Base-by-base conservation (phyloP, 2,888 invertebrate genomes). In the Hypselothyrea guttata region DNA sequence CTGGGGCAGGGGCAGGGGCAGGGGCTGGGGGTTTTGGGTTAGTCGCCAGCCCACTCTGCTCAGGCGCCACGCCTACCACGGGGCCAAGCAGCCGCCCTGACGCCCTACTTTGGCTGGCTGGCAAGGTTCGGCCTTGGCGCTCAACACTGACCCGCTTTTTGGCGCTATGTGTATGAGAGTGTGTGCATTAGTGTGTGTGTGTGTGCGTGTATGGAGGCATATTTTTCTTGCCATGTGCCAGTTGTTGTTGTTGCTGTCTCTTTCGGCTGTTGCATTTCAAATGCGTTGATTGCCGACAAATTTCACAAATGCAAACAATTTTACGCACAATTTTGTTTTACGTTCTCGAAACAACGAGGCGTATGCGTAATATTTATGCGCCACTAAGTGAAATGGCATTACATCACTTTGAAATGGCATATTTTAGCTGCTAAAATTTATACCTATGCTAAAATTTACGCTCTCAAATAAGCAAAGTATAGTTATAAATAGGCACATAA, bases 131-230 rank as follows among this genome's bases (percentile, higher is more conserved):
- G 74, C 81, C 81, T 82, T 82, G 81, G 79, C 75, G 85, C 65
- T 85, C 83, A 83, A 75, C 81, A 81, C 73, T 79, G 86, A 82
- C 86, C 81, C 62, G 84, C 86, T 79, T 83, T 72, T 68, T 42
- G 47, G 40, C 44, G 54, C 22, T 40, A 51, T 57, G 38, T 37
- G 13, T 34, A 13, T 7, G 1, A 12, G 40, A 7, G 22, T 22
- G 40, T 41, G 12, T 27, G 12, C 27, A 7, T 60, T 27, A 48
- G 7, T 61, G 48, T 55, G 28, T 53, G 46, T 42, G 38, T 41
- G 44, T 38, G 27, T 49, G 37, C 46, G 22, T 46, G 40, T 28
- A 31, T 56, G 57, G 12, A 68, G 57, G 76, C 76, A 69, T 72
- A 65, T 55, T 64, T 69, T 65, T 57, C 52, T 55, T 57, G 61